Evolutionary conservation across 1,140 invertebrate genomes (phyloP).

Genomic region (Monochamus saltuarius): DNA sequence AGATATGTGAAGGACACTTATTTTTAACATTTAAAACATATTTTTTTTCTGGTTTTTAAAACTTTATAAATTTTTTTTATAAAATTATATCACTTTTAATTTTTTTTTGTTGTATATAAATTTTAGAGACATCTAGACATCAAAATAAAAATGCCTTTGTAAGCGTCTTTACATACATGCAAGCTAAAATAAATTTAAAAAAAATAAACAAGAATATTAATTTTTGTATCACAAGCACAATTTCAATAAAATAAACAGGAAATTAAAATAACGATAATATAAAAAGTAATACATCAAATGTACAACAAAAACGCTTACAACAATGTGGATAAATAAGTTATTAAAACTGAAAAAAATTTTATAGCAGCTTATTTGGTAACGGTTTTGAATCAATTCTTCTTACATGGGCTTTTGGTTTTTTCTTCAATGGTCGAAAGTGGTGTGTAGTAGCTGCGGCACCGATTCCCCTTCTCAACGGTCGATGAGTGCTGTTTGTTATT

Average conservation of each 20-base stretch:
- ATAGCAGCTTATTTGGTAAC: too few relatives aligned
- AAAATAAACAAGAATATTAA: neutral
- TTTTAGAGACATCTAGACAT: neutral
- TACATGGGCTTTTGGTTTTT: neutral
- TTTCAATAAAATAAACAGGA: neutral
- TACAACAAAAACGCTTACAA: neutral
- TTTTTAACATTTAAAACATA: conserved; percentile 4
- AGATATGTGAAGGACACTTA: conserved; percentile 1
- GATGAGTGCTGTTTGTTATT: conserved; percentile 10
- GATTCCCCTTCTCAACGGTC: conserved; percentile 1
- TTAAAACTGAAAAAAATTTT: neutral
- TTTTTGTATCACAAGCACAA: neutral
- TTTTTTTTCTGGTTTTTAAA: conserved; percentile 8
- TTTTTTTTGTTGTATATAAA: conserved; percentile 11
- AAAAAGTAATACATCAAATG: neutral
- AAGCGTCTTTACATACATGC: neutral
- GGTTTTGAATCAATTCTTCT: conserved; percentile 2
- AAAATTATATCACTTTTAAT: conserved; percentile 10
- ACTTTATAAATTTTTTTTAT: neutral
- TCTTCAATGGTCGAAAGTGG: conserved; percentile 12
- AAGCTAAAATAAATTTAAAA: neutral
- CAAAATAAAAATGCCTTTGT: neutral
- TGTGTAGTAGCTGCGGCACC: conserved; percentile 6
- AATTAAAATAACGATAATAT: neutral
- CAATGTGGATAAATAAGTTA: neutral